These are phyloP conservation scores for Acanthopleura granulata DNA, from an alignment of 2,888 invertebrate genomes.

Conservation along the genomic window DNA sequence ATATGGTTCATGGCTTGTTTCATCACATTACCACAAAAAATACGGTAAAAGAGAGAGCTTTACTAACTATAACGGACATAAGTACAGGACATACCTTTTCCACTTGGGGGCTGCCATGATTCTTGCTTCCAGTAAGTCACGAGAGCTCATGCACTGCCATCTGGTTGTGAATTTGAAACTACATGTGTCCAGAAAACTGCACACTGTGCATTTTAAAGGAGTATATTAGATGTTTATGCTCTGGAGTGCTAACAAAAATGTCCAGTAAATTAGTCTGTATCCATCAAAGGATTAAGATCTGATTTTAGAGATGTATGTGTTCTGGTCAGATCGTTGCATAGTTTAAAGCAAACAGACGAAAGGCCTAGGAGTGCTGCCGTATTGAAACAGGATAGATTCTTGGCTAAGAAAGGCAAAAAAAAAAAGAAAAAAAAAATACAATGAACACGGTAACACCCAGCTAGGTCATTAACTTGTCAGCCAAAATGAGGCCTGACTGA, in stretches of 20 bases:
- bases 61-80: background rate
- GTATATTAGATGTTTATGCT: background rate
- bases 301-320: no score
- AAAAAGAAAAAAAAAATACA: no score
- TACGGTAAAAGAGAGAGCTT: background rate
- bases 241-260: background rate
- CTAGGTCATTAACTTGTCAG: no score
- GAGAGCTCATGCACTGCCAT: background rate
- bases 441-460: no score
- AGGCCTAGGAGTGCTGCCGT: no score
- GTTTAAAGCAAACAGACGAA: no score
- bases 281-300: background rate
- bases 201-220: background rate
- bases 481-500: no score
- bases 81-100: constrained; percentile 7
- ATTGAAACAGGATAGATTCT: no score
- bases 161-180: background rate
- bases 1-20: background rate
- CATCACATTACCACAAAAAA: background rate
- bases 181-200: background rate
- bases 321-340: no score
- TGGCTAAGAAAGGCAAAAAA: no score
- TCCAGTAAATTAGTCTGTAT: background rate
- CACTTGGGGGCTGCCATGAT: constrained; percentile 16
- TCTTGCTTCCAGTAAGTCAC: background rate